phyloP scores from a whole-genome alignment of 2,888 invertebrate genomes.

The Drosophila meridiana region DNA sequence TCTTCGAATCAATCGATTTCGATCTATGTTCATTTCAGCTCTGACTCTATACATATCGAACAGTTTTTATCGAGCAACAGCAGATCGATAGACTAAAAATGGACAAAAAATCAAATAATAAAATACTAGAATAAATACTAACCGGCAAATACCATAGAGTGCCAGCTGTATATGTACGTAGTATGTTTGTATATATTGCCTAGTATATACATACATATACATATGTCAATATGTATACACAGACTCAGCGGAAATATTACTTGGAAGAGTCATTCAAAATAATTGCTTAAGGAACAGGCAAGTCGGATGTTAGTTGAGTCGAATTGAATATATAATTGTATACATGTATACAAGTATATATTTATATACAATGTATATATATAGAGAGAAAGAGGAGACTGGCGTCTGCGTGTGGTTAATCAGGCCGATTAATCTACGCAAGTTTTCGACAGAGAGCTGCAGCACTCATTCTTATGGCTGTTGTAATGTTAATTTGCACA shows the following conservation, averaged over 20 bases:
- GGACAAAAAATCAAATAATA: neutral
- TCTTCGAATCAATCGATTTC: no score
- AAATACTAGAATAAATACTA: neutral
- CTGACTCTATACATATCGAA: no score
- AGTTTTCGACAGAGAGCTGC: conserved; percentile 40
- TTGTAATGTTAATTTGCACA: conserved; percentile 77
- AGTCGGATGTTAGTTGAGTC: conserved; percentile 5
- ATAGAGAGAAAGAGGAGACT: neutral
- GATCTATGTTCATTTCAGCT: no score
- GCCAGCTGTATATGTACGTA: neutral
- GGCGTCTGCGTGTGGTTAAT: conserved; percentile 68
- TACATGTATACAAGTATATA: neutral
- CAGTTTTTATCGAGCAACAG: no score
- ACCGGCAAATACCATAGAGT: neutral
- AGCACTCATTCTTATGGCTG: conserved; percentile 42
- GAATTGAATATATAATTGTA: neutral
- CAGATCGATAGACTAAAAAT: neutral
- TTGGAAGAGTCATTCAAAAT: conserved; percentile 82
- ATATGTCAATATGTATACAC: conserved; percentile 10
- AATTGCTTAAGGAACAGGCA: conserved; percentile 81
- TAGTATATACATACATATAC: neutral
- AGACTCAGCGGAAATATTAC: conserved; percentile 72
- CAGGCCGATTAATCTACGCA: conserved; percentile 79
- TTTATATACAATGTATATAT: neutral
- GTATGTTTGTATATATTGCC: neutral